These are phyloP conservation scores for Synanthedon tipuliformis DNA, from an alignment of 2,888 invertebrate species.

Conservation along the genomic window DNA sequence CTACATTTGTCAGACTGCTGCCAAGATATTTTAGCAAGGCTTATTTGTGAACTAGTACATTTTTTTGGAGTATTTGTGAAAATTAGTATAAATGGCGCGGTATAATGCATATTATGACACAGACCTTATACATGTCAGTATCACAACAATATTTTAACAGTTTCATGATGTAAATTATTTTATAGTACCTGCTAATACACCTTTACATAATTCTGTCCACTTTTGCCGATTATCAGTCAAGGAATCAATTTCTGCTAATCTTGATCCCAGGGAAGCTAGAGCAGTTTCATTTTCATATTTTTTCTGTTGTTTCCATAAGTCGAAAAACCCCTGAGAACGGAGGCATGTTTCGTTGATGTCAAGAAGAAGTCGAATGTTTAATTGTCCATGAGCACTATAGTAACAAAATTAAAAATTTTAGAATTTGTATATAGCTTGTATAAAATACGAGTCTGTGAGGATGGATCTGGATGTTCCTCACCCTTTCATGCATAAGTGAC, in stretches of 20 bases:
- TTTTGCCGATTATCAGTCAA: conserved; percentile 68
- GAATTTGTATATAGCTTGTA: too few species aligned
- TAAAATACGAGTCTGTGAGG: too few species aligned
- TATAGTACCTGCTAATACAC: conserved; percentile 72
- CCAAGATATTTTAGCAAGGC: too few species aligned
- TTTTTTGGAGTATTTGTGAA: too few species aligned
- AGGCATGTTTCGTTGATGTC: conserved; percentile 94
- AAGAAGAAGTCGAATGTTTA: conserved; percentile 89
- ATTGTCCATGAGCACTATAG: conserved; percentile 76
- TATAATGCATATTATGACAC: too few species aligned
- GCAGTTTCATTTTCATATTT: conserved; percentile 88
- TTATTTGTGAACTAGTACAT: too few species aligned
- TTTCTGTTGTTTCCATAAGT: conserved; percentile 89
- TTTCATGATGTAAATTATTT: neutral
- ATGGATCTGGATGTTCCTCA: too few species aligned
- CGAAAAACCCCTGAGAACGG: conserved; percentile 91
- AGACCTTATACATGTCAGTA: too few species aligned
- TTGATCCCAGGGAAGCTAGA: conserved; percentile 73
- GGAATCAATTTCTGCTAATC: conserved; percentile 78
- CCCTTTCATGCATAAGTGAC: too few species aligned
- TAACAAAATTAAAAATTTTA: too few species aligned
- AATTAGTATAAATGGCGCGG: too few species aligned
- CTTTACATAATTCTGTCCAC: conserved; percentile 75
- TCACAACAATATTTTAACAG: neutral
- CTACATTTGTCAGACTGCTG: too few species aligned